Evolutionary conservation across 2,888 invertebrate species (phyloP), one percentile per base, ranked within the genome.

Genomic region (Tortricodes alternella): DNA sequence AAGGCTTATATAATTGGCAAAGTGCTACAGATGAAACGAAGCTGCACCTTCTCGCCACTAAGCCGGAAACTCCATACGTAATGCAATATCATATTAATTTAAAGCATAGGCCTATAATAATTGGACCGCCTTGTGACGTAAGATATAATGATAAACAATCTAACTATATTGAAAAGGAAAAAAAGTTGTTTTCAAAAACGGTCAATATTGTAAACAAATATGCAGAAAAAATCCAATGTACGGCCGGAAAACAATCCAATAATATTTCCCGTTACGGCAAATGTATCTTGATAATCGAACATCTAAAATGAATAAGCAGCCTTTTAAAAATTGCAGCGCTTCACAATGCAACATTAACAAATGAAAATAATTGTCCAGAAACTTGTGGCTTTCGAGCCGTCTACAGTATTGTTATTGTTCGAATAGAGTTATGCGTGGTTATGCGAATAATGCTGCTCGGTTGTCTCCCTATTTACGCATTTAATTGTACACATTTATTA

Each of bases 401-500:
- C 18, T n/a, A 3, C 9, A 24, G 1, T 9, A 15, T 23, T 35
- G 24, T 46, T 34, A 53, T 53, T 53, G 53, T 53, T 27, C 34
- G 8, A 18, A n/a, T 19, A 37, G 62, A 67, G 53, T 64, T 62
- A 66, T 66, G 62, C 52, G 58, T 57, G 65, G 53, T 65, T 61
- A 66, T 66, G 62, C 53, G 58, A 57, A 62, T 65, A 62, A 60
- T 62, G 62, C 44, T 13, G 57, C 51, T 48, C 58, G 38, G 56
- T 51, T 62, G 60, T 48, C 51, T 61, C 64, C 76, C 79, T 74
- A 74, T 64, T 66, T 69, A 59, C 51, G 50, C 53, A 63, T 74
- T 77, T 83, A 78, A 80, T 80, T 77, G 74, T 71, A 58, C 65
- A 67, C 70, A 70, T 74, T 74, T 66, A 71, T 70, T 71, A 78